Conservation (phyloP, 2,797 vertebrate species). For the Chelmon rostratus region DNA sequence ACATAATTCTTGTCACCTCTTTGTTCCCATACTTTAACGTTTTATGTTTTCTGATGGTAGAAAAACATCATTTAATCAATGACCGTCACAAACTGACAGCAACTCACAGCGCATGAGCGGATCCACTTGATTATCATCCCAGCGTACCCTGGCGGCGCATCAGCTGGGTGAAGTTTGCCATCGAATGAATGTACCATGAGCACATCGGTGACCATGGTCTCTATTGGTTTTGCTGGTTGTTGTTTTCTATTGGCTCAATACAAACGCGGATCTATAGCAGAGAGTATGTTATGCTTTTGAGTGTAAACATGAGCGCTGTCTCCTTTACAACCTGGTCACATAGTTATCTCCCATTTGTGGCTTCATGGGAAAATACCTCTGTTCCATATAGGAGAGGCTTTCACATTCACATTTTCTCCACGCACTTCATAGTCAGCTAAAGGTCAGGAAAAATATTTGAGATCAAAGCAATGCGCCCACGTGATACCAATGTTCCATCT, state of each 20-base stretch:
- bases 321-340: neutral
- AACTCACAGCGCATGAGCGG: neutral
- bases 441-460: slow-evolving; percentile 2
- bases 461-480: neutral
- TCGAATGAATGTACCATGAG: neutral
- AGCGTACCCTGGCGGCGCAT: neutral
- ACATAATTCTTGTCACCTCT: neutral
- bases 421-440: neutral
- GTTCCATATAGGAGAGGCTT: neutral
- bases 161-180: neutral
- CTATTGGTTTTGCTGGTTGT: neutral
- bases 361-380: slow-evolving; percentile 6
- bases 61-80: neutral
- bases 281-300: neutral
- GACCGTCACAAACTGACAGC: neutral
- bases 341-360: slow-evolving; percentile 5
- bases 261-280: neutral
- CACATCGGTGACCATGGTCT: neutral
- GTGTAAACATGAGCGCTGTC: slow-evolving; percentile 14
- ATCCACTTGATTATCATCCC: neutral
- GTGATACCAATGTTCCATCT: slow-evolving; percentile 2
- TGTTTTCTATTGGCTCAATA: neutral
- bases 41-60: neutral
- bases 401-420: neutral
- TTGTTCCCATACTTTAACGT: neutral